phyloP scores from a whole-genome alignment of 35 echinoderm and acorn worm genomes.

The Lytechinus pictus region DNA sequence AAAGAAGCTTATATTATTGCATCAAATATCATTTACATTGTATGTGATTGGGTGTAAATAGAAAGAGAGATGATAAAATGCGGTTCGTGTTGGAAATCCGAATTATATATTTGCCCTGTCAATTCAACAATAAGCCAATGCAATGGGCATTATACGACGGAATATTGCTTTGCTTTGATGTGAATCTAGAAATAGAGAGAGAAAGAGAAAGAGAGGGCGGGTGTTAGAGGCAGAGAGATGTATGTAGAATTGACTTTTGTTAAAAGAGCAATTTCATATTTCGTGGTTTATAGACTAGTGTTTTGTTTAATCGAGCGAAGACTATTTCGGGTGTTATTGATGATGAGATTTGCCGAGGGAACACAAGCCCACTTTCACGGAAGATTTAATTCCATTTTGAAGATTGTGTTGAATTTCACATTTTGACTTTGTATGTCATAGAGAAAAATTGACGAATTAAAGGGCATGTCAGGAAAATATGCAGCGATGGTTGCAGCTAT shows the following conservation, averaged over 20 bases:
- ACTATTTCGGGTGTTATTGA: not conserved
- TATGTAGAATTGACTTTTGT: not conserved
- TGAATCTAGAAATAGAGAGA: not conserved
- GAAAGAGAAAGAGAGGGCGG: not conserved
- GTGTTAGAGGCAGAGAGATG: not conserved
- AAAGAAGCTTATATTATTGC: not conserved
- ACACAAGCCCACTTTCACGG: constrained; percentile 7
- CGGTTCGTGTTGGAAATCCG: not conserved
- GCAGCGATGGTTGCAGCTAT: not conserved
- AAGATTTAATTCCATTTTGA: constrained; percentile 13
- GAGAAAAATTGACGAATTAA: not conserved
- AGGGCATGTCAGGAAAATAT: not conserved
- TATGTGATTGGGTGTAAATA: not conserved
- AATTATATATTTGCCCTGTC: constrained; percentile 41
- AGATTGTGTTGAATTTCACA: not conserved
- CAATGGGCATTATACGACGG: not conserved
- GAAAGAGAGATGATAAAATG: not conserved
- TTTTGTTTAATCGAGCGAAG: constrained; percentile 44
- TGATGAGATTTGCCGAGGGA: not conserved
- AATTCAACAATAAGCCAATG: constrained; percentile 40
- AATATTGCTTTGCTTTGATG: constrained; percentile 35
- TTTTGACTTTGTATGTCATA: not conserved
- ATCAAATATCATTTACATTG: constrained; percentile 6
- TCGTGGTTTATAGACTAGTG: not conserved
- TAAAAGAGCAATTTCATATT: not conserved